Evolutionary conservation across 2,113 vertebrate species (phyloP), one percentile per base, ranked within the genome.

Genomic region (Scartelaos histophorus): DNA sequence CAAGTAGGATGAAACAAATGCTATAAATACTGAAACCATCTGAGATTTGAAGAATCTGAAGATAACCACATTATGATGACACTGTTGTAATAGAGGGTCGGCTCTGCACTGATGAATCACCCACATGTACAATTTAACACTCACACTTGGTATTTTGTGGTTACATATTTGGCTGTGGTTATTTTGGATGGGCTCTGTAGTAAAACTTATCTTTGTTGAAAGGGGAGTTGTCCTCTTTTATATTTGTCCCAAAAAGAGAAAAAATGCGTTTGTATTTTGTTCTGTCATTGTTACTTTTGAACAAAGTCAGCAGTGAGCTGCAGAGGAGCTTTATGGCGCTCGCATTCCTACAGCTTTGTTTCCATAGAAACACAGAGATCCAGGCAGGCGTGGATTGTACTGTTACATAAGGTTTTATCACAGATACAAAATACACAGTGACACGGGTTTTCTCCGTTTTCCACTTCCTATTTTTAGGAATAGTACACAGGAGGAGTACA

Each of bases 301-400:
- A 77, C 73, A 82, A 81, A 89, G 84, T 83, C 82, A 80, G 85
- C 82, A 82, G 69, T 17, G 25, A 17, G 15, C 29, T 61, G 15
- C 29, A 65, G 79, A 73, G 76, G 73, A 78, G 81, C 67, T 87
- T 87, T 79, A 82, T 85, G 81, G 85, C 82, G 82, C 82, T 79
- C 85, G 85, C 71, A 87, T 87, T 88, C 69, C 71, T 80, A 88
- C 88, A 89, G 84, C 87, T 89, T 87, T 88, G 91, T 93, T 92
- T 92, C 92, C 90, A 93, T 93, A 91, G 92, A 91, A 93, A 93
- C 92, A 81, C 86, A 69, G 87, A 84, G 76, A 88, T 79, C 82
- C 70, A 22, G 86, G 86, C 89, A 87, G 87, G 83, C 85, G 58
- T 87, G 83, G 85, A 51, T 90, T 90, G 83, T 86, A 62, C 51